Evolutionary conservation across 2,113 vertebrate species (phyloP), one percentile per base, ranked within the genome.

Genomic region (Podocnemis expansa): DNA sequence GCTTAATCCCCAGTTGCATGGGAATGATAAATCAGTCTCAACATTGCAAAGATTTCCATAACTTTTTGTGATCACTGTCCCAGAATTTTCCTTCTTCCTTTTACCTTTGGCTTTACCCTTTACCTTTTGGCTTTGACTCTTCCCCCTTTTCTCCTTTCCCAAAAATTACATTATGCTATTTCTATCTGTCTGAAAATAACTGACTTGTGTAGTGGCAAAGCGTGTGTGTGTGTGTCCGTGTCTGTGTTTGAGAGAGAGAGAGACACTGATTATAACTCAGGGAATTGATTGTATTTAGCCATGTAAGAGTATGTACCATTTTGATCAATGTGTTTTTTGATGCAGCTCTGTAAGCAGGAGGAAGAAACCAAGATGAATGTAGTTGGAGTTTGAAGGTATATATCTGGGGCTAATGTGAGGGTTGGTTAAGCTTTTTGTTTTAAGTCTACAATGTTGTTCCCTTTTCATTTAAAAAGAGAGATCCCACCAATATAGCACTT

Each of bases 41-140:
- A 25, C 58, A 38, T 4, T 24, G 89, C 43, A 27, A 83, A 1
- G 84, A 31, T 81, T 94, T 89, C 89, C 52, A 43, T 84, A 60
- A 87, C 91, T 52, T 0, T 0, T 0, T 2, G 51, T 0, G 0
- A 2, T 29, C 38, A 2, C 43, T 58, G 31, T 63, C 52, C 56
- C 78, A 60, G 63, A 47, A 2, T 78, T 92, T 85, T 52, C 29
- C 56, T 54, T 45, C 14, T 73, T 87, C 8, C 6, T 45, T 85
- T 88, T 88, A 89, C 58, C 55, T 78, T 67, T 82, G 96, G 85
- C 16, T 88, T 67, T 70, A n/a, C n/a, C 6, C 51, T 85, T 88
- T 88, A 89, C 58, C 55, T 78, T 78, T 67, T 82, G 96, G 85
- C 16, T 88, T 67, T 70, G n/a, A 70, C n/a, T 70, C 63, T 70